Evolutionary conservation across 2,888 invertebrate genomes (phyloP), one percentile per base, ranked within the genome.

Genomic region (Crossocerus cetratus): DNA sequence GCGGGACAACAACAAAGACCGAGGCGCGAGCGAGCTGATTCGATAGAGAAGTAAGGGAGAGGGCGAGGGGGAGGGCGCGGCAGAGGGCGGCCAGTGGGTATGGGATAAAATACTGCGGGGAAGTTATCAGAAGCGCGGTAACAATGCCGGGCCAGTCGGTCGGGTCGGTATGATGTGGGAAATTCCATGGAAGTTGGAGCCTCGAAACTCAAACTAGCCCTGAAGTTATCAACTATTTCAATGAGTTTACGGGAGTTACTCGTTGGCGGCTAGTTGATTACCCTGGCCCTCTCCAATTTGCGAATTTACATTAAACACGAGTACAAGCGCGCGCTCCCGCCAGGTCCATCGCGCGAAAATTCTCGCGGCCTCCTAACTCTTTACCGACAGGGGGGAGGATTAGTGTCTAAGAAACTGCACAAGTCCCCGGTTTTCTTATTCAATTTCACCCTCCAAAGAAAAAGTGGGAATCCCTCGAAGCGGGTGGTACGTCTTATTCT

Each of bases 171-270:
- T 82, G 83, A 83, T 83, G 83, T 82, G 83, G 83, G 84, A 83
- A 83, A 83, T 84, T 83, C 83, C 76, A 77, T 66, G 80, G 66
- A 80, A 83, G 81, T 82, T 81, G 75, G 63, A 67, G 72, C 67
- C 57, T 65, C 69, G 79, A 78, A 83, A 81, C 83, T 81, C 83
- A 79, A 83, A 82, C 82, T 83, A 79, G 76, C 78, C 74, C 76
- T 80, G 65, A 83, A 85, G 83, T 86, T 86, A 82, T 84, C 78
- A 87, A 87, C 86, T 87, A 86, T 87, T 86, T 85, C 85, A 84
- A 86, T 85, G 87, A 86, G 86, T 86, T 87, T 84, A 82, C 83
- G 69, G 78, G 84, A 86, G 82, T 84, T 86, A 81, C 77, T 79
- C 79, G 81, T 82, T 80, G 84, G 80, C 72, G 84, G 86, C 85